Conservation (phyloP, 2,113 vertebrate genomes). For the Engystomops pustulosus region DNA sequence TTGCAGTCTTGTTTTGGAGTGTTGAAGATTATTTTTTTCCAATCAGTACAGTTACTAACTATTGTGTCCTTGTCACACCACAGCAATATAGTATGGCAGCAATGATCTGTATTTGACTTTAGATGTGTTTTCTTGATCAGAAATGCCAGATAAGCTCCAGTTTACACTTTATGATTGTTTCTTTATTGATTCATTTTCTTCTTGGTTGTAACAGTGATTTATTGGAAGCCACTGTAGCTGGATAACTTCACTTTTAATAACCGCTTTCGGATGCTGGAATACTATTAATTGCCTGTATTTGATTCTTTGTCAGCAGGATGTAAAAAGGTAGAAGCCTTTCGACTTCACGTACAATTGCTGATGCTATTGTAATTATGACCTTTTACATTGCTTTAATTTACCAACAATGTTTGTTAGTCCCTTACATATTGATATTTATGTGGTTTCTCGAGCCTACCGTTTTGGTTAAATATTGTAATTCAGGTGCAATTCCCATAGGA, state of each 20-base stretch:
- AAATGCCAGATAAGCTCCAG: neutral
- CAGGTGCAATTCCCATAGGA: too few species aligned
- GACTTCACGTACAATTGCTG: neutral
- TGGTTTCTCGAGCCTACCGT: too few species aligned
- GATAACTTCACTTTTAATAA: slow-evolving; percentile 44
- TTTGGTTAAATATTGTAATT: too few species aligned
- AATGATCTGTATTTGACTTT: neutral
- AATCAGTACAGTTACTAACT: too few species aligned
- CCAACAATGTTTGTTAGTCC: slow-evolving; percentile 1
- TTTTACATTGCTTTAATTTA: slow-evolving; percentile 10
- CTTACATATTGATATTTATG: neutral
- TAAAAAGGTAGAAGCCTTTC: neutral
- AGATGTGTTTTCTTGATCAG: neutral
- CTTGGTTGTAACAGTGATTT: slow-evolving; percentile 29
- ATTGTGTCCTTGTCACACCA: neutral
- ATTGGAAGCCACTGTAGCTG: neutral
- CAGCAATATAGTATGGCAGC: neutral
- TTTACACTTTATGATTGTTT: slow-evolving; percentile 26
- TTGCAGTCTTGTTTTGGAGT: too few species aligned
- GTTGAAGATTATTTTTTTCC: too few species aligned
- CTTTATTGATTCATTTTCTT: slow-evolving; percentile 36
- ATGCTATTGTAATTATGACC: slow-evolving; percentile 44
- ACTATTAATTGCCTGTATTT: slow-evolving; percentile 3
- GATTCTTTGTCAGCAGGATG: slow-evolving; percentile 20
- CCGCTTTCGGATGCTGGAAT: slow-evolving; percentile 10